These are phyloP conservation scores for Crax fasciolata DNA, from an alignment of 2,797 vertebrate genomes.

Conservation along the genomic window DNA sequence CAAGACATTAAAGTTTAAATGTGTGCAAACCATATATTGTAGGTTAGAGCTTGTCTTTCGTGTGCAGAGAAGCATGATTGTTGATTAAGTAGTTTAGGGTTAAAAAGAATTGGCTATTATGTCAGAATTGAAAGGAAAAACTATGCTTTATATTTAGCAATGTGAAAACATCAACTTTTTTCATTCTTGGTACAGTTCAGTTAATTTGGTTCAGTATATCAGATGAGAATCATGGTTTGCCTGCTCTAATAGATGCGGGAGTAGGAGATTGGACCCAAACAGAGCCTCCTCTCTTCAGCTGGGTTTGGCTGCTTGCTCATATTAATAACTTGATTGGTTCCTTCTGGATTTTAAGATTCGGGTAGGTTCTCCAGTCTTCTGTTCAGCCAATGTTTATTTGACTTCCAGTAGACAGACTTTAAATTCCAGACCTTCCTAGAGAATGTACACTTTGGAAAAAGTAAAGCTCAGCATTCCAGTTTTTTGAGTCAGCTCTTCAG, in stretches of 20 bases:
- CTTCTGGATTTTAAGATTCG: not conserved
- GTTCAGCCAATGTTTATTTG: conserved; percentile 3
- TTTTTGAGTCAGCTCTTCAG: not conserved
- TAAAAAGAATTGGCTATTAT: not conserved
- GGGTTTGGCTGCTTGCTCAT: not conserved
- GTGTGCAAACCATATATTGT: not conserved
- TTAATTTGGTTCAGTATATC: not conserved
- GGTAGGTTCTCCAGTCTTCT: not conserved
- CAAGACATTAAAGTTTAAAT: not conserved
- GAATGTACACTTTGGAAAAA: not conserved
- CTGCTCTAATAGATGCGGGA: not conserved
- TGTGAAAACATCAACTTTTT: not conserved
- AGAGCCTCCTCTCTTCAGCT: not conserved
- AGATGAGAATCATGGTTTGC: not conserved
- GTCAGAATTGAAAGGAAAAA: not conserved
- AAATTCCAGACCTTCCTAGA: not conserved
- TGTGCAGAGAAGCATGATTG: not conserved
- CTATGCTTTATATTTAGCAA: not conserved
- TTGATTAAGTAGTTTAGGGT: not conserved
- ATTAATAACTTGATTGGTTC: not conserved
- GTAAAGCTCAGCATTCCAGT: not conserved
- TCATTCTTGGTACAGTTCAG: not conserved
- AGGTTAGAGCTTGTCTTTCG: not conserved
- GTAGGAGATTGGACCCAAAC: not conserved
- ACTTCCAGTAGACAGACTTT: not conserved